Percentiles rank a stretch among this genome's conserved stretches.
These are phyloP conservation scores for Aspidoscelis tigris DNA, from an alignment of 2,113 vertebrate species.

Conservation along the genomic window DNA sequence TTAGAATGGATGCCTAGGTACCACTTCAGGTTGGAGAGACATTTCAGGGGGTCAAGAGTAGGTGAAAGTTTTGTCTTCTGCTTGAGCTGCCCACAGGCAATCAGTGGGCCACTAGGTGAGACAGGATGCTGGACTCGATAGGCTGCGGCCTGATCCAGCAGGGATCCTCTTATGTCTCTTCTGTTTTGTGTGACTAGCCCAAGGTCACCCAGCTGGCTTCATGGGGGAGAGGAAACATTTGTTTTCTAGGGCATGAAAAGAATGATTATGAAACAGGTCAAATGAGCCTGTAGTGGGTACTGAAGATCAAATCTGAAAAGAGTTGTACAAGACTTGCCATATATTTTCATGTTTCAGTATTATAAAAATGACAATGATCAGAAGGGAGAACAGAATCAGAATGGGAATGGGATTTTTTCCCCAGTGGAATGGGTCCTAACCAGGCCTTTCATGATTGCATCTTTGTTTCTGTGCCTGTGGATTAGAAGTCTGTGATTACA, in stretches of 20 bases:
- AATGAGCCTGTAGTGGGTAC: background rate
- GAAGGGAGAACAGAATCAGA: background rate
- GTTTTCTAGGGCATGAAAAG: background rate
- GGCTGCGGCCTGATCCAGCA: no score
- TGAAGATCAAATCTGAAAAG: background rate
- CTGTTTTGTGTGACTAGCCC: background rate
- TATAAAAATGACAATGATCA: background rate
- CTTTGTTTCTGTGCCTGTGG: background rate
- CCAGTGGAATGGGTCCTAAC: background rate
- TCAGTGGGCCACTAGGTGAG: no score
- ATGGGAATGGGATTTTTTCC: rapidly evolving
- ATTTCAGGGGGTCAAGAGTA: no score
- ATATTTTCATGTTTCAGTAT: background rate
- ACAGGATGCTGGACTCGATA: no score
- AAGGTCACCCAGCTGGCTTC: no score
- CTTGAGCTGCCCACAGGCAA: no score
- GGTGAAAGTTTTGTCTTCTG: no score
- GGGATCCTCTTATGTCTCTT: background rate
- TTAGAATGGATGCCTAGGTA: no score
- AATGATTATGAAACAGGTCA: background rate
- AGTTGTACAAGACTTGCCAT: rapidly evolving
- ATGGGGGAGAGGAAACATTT: background rate
- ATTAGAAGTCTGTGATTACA: constrained; percentile 50
- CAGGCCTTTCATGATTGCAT: constrained; percentile 22
- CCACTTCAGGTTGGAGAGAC: no score